These are phyloP conservation scores for Bombyx huttoni DNA, from an alignment of 2,888 invertebrate species.

Conservation along the genomic window DNA sequence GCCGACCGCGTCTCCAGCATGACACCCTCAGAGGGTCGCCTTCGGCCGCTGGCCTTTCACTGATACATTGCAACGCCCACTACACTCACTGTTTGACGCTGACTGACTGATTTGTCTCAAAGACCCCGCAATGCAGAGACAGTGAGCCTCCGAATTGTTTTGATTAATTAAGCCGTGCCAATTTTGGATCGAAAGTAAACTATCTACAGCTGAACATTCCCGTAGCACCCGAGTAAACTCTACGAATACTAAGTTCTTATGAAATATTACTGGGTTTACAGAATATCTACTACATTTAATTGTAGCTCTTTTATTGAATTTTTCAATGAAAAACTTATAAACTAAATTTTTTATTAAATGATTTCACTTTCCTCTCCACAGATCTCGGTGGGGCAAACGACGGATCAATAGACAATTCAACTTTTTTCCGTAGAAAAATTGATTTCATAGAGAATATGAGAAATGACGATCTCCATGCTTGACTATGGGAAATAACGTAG, in stretches of 20 bases:
- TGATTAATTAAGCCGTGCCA: constrained; percentile 41
- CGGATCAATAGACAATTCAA: constrained; percentile 61
- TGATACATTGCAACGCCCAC: constrained; percentile 37
- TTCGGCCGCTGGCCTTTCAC: constrained; percentile 35
- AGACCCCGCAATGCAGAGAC: constrained; percentile 14
- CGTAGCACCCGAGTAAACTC: constrained; percentile 6
- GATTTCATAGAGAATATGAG: constrained; percentile 14
- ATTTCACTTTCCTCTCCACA: constrained; percentile 24
- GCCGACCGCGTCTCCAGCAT: constrained; percentile 82
- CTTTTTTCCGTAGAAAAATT: constrained; percentile 10
- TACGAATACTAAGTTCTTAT: background rate
- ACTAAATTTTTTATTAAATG: constrained; percentile 36
- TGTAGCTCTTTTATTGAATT: constrained; percentile 3
- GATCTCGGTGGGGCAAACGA: constrained; percentile 57
- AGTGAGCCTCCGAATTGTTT: constrained; percentile 42
- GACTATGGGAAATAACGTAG: background rate
- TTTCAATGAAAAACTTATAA: constrained; percentile 21
- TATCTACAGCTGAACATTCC: constrained; percentile 22
- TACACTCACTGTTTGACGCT: constrained; percentile 23
- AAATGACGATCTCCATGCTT: background rate
- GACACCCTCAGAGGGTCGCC: constrained; percentile 58
- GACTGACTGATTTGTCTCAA: constrained; percentile 23
- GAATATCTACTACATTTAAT: background rate
- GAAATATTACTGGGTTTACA: background rate
- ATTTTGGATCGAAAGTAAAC: constrained; percentile 46